A percentile compares a stretch with the other conserved stretches of the same genome.
phyloP scores from a whole-genome alignment of 2,113 vertebrate species.

The Entomyzon cyanotis region DNA sequence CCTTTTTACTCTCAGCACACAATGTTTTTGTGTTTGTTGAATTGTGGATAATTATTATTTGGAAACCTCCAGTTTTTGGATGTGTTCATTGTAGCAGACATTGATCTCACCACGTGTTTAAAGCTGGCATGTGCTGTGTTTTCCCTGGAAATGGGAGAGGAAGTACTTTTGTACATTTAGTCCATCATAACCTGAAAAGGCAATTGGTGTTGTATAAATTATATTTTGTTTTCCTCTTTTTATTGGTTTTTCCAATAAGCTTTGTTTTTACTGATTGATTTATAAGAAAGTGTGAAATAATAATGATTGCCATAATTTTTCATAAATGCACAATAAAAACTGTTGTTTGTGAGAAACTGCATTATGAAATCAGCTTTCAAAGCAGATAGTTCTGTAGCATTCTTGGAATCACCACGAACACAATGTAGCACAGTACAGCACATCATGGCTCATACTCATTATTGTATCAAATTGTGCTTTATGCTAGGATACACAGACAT shows the following conservation, averaged over 20 bases:
- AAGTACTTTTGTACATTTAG: background rate
- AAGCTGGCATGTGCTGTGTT: background rate
- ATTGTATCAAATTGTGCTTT: slow-evolving; percentile 13
- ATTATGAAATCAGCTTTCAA: slow-evolving; percentile 1
- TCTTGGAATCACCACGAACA: background rate
- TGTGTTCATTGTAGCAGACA: background rate
- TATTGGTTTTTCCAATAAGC: background rate
- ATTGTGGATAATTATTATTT: background rate
- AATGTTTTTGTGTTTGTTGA: background rate
- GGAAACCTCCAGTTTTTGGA: background rate
- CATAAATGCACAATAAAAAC: background rate
- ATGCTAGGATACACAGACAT: background rate
- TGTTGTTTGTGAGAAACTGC: background rate
- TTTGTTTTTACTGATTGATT: background rate
- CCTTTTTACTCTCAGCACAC: background rate
- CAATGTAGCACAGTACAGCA: rapidly evolving
- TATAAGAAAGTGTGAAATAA: background rate
- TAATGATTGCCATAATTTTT: background rate
- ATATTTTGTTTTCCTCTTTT: background rate
- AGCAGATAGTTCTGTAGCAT: background rate
- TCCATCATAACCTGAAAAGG: background rate
- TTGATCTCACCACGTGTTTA: background rate
- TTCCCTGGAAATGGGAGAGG: background rate
- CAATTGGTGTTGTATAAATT: background rate
- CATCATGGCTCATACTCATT: background rate